Conservation (phyloP, 2,113 vertebrate species). For the Crotophaga sulcirostris region DNA sequence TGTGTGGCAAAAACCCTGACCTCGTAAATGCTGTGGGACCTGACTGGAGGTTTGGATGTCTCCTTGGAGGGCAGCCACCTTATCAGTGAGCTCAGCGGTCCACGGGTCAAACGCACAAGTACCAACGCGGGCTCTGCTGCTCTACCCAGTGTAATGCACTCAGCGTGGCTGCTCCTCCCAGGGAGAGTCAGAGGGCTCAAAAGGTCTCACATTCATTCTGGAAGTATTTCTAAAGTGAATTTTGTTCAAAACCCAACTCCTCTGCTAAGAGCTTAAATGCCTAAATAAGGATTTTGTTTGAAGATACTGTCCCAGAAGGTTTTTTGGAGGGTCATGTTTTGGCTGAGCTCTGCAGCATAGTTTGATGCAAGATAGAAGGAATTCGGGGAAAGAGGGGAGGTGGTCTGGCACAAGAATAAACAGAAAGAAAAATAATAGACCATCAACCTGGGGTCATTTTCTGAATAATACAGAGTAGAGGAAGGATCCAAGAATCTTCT, state of each 20-base stretch:
- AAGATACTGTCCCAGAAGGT: neutral
- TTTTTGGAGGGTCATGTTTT: neutral
- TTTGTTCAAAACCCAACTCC: neutral
- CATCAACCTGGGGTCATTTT: neutral
- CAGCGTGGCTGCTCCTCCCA: rapidly evolving
- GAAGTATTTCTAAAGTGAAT: neutral
- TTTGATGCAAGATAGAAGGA: neutral
- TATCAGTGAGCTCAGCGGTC: neutral
- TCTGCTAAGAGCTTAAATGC: neutral
- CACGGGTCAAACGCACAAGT: neutral
- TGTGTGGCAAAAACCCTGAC: constrained; percentile 33
- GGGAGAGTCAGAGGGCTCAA: neutral
- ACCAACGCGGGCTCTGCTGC: neutral
- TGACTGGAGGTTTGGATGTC: constrained; percentile 4
- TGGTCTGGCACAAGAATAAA: neutral
- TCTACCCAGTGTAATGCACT: rapidly evolving
- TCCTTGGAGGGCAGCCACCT: constrained; percentile 12
- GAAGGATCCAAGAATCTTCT: neutral
- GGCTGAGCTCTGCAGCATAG: neutral
- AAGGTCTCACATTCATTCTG: neutral
- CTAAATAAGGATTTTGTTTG: neutral
- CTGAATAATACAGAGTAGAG: neutral
- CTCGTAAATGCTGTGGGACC: neutral
- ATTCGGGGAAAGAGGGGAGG: neutral
- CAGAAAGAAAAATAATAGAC: neutral